Evolutionary conservation across 2,888 invertebrate genomes (phyloP).

Genomic region (Vanessa cardui): DNA sequence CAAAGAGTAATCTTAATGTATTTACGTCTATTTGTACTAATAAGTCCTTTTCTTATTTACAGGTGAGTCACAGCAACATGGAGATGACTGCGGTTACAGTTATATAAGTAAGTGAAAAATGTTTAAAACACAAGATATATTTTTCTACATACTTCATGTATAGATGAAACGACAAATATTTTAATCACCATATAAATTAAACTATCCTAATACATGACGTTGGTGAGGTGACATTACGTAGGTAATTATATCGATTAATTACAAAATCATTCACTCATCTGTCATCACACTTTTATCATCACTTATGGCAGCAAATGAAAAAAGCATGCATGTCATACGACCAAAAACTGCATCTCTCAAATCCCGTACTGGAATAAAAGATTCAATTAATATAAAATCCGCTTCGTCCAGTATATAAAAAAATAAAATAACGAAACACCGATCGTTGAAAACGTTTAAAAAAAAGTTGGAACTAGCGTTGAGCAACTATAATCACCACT

Average conservation of each 20-base stretch:
- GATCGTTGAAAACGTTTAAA: constrained; percentile 30
- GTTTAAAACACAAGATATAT: too few relatives aligned
- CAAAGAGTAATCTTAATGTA: not conserved
- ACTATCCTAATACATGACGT: too few relatives aligned
- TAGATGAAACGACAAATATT: too few relatives aligned
- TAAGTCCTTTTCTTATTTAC: constrained; percentile 42
- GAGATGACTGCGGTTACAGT: constrained; percentile 81
- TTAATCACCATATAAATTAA: too few relatives aligned
- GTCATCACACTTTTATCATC: not conserved
- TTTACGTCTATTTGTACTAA: not conserved
- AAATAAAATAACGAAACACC: constrained; percentile 24
- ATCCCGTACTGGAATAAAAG: constrained; percentile 7
- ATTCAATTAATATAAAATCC: constrained; percentile 16
- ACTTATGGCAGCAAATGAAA: not conserved
- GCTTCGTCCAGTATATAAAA: constrained; percentile 13
- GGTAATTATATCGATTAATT: too few relatives aligned
- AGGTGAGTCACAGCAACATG: constrained; percentile 81
- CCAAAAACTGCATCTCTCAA: not conserved
- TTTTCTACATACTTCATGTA: too few relatives aligned
- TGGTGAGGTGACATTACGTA: too few relatives aligned
- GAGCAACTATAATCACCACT: constrained; percentile 45
- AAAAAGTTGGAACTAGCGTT: constrained; percentile 33
- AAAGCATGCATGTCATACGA: too few relatives aligned
- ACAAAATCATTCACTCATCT: too few relatives aligned
- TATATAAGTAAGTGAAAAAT: constrained; percentile 79